phyloP scores from a whole-genome alignment of 2,888 invertebrate genomes.

The Epinotia ramella region DNA sequence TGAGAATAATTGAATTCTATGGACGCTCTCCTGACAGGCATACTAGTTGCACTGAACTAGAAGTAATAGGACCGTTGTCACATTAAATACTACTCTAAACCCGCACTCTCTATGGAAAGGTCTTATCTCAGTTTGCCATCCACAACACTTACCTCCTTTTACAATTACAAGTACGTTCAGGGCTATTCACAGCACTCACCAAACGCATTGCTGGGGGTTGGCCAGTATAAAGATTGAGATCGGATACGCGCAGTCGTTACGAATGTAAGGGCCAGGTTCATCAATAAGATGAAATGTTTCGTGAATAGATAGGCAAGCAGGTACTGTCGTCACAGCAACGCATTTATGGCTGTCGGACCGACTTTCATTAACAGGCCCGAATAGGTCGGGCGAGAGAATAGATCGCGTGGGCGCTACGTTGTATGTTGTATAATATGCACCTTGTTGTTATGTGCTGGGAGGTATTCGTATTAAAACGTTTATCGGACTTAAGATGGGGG shows the following conservation, averaged over 20 bases:
- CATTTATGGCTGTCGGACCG: constrained; percentile 16
- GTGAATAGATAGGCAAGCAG: background rate
- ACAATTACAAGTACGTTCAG: background rate
- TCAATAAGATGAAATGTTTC: background rate
- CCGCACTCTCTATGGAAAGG: background rate
- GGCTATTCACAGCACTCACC: background rate
- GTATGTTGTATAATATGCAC: background rate
- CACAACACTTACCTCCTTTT: background rate
- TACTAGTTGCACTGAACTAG: background rate
- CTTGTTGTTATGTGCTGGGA: background rate
- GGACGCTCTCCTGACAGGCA: background rate
- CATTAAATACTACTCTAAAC: constrained; percentile 8
- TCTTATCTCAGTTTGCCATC: background rate
- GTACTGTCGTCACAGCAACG: constrained; percentile 18
- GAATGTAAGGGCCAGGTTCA: background rate
- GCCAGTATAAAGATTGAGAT: background rate
- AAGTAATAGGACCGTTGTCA: constrained; percentile 6
- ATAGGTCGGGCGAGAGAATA: constrained; percentile 1
- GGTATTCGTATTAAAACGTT: background rate
- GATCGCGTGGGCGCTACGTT: background rate
- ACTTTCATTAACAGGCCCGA: constrained; percentile 36
- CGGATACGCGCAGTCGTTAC: too few relatives aligned
- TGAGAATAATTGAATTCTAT: constrained; percentile 1
- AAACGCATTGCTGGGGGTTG: background rate
- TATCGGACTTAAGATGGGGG: background rate